phyloP scores from a whole-genome alignment of 2,888 invertebrate genomes.

The Halictus quadricinctus region DNA sequence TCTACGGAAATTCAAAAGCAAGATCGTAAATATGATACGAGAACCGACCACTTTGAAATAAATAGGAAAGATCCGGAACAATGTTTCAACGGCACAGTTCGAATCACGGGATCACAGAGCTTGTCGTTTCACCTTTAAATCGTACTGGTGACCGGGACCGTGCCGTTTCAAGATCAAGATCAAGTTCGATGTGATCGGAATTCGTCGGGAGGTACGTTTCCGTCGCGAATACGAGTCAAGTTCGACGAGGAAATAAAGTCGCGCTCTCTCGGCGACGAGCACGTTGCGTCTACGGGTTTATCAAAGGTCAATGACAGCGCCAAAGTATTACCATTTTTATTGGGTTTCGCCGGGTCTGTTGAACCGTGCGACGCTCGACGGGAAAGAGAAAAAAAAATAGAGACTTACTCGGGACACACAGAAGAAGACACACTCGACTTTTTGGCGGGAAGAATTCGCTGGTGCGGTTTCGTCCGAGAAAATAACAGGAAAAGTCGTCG shows the following conservation, averaged over 20 bases:
- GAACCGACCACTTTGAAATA: neutral
- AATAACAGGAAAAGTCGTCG: slow-evolving; percentile 8
- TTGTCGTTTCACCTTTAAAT: neutral
- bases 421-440: neutral
- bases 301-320: slow-evolving; percentile 58
- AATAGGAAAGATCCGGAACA: neutral
- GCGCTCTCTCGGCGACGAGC: neutral
- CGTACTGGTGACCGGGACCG: neutral
- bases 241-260: slow-evolving; percentile 14
- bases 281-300: slow-evolving; percentile 35
- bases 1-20: neutral
- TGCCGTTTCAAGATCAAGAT: slow-evolving; percentile 27
- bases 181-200: slow-evolving; percentile 10
- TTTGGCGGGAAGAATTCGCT: neutral
- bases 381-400: neutral
- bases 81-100: neutral
- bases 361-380: neutral
- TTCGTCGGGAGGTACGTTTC: neutral
- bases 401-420: neutral
- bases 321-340: slow-evolving; percentile 27
- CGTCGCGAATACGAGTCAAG: slow-evolving; percentile 1
- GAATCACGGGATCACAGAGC: neutral
- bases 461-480: neutral
- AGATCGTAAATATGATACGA: neutral
- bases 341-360: slow-evolving; percentile 26